A percentile compares a stretch with the other conserved stretches of the same genome.
Evolutionary conservation across 2,113 vertebrate genomes (phyloP).

Genomic region (Eulemur rufifrons): DNA sequence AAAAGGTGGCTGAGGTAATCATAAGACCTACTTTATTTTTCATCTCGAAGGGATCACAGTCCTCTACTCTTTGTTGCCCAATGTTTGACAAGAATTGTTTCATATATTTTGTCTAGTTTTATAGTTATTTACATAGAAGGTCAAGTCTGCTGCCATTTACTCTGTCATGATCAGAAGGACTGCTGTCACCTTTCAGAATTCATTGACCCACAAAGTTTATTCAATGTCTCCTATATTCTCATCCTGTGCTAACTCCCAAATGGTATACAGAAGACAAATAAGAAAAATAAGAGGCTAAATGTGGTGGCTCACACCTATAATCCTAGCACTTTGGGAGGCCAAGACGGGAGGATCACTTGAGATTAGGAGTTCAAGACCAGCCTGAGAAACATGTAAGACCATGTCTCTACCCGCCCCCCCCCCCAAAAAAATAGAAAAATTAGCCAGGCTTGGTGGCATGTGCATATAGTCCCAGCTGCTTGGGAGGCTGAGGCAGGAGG

Average conservation of each 20-base stretch:
- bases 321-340: no score
- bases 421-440: no score
- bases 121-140: neutral
- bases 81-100: slow-evolving; percentile 9
- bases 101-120: slow-evolving; percentile 15
- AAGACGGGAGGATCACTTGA: no score
- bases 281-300: neutral
- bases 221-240: neutral
- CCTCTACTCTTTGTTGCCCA: neutral
- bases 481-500: no score
- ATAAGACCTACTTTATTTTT: neutral
- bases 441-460: no score
- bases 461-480: no score
- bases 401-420: no score
- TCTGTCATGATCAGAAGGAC: neutral
- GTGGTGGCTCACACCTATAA: no score
- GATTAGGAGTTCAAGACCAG: no score
- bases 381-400: no score
- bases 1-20: neutral
- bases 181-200: slow-evolving; percentile 14
- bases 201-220: neutral
- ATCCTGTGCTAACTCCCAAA: neutral
- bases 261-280: slow-evolving; percentile 19
- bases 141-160: slow-evolving; percentile 23
- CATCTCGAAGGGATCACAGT: neutral